Evolutionary conservation across 2,113 vertebrate species (phyloP).

Genomic region (Ageneiosus marmoratus): DNA sequence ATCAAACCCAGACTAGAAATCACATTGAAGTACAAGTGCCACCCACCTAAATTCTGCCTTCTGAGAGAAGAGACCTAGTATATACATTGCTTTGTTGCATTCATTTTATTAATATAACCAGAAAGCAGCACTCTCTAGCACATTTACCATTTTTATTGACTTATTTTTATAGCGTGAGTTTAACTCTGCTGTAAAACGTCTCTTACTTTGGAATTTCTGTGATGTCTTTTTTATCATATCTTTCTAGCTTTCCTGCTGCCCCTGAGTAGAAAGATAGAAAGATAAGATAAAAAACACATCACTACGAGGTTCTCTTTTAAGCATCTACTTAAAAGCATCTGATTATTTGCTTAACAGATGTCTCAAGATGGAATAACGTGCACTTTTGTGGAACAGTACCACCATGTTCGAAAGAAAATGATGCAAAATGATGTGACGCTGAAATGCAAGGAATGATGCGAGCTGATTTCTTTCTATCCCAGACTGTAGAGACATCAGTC

Average conservation of each 20-base stretch:
- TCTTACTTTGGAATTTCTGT: not conserved
- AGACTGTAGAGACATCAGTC: not conserved
- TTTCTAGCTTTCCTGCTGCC: no score
- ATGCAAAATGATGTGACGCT: not conserved
- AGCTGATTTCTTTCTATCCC: not conserved
- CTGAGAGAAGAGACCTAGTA: not conserved
- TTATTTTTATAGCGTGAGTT: not conserved
- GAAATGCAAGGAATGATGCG: not conserved
- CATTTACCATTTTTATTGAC: constrained; percentile 2
- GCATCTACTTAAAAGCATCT: not conserved
- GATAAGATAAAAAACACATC: not conserved
- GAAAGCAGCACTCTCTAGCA: constrained; percentile 3
- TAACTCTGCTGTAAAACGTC: not conserved
- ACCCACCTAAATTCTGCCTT: not conserved
- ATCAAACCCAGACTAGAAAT: not conserved
- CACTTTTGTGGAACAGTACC: not conserved
- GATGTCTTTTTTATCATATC: no score
- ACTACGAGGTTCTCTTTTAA: not conserved
- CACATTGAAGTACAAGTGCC: not conserved
- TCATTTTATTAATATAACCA: not conserved
- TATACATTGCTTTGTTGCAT: not conserved
- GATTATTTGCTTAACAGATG: not conserved
- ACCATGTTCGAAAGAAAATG: not conserved
- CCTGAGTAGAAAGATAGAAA: not conserved
- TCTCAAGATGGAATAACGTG: not conserved